Evolutionary conservation across 2,888 invertebrate genomes (phyloP).

Genomic region (Chironomus tentans): DNA sequence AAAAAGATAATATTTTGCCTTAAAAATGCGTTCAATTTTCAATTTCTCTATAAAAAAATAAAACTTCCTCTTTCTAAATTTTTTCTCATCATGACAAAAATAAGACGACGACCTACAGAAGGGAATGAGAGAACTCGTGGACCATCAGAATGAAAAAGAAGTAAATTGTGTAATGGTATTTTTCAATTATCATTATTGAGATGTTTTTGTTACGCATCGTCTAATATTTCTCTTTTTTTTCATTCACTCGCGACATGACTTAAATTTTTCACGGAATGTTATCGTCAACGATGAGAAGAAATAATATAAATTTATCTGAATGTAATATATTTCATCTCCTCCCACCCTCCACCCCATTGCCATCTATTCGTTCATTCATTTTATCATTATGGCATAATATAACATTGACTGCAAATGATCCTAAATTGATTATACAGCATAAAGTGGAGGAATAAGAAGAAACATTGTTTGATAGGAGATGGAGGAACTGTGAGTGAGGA

Average conservation of each 20-base stretch:
- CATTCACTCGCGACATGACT: neutral
- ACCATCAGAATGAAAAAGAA: neutral
- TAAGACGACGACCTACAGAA: too few species aligned
- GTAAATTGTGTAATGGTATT: slow-evolving; percentile 13
- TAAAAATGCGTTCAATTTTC: too few species aligned
- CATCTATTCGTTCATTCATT: too few species aligned
- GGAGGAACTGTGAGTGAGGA: neutral
- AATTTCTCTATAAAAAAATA: too few species aligned
- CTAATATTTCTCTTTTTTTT: neutral
- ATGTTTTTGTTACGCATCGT: slow-evolving; percentile 6
- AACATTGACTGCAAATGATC: slow-evolving; percentile 12
- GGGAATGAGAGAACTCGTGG: neutral
- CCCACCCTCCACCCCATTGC: neutral
- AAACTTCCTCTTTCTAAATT: too few species aligned
- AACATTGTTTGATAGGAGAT: neutral
- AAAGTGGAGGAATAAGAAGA: neutral
- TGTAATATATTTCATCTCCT: neutral
- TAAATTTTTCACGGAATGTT: neutral
- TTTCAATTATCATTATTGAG: slow-evolving; percentile 24
- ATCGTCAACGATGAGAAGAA: neutral
- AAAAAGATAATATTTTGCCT: too few species aligned
- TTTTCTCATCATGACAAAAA: too few species aligned
- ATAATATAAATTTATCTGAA: neutral
- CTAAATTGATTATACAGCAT: slow-evolving; percentile 22
- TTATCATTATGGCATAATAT: too few species aligned